Base-by-base conservation (phyloP, 2,888 invertebrate species). In the Micropterix aruncella region DNA sequence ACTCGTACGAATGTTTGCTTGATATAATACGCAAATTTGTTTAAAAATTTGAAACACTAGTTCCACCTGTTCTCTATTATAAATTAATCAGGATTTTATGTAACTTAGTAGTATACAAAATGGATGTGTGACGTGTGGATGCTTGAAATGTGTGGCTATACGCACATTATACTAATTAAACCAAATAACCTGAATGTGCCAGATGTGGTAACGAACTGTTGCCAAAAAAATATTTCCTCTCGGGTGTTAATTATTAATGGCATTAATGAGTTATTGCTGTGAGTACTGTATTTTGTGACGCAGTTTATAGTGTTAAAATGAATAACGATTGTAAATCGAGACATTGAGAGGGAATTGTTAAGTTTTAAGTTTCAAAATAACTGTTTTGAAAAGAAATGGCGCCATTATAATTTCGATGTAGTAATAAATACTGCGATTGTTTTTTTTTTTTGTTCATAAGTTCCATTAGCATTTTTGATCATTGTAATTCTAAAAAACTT, bases 151-250 rank as follows among this genome's bases (percentile, higher is more conserved):
- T n/a, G n/a, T n/a, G n/a, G n/a, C n/a, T n/a, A n/a, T n/a, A n/a
- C n/a, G n/a, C n/a, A n/a, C n/a, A n/a, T 27, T 27, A 27, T 27
- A 27, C 12, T 27, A 27, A 27, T 12, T 27, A 27, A 27, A 27
- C 27, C 27, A 27, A 27, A 27, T n/a, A 27, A 27, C 27, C 5
- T 38, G 37, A 43, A 43, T 43, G 43, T 43, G 43, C 43, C 43
- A 43, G 38, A 43, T 43, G 19, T 39, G 43, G 43, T 43, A 38
- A 43, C 43, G 19, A 18, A 19, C 16, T 43, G 43, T 43, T 43
- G 43, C 43, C 43, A 43, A 43, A 43, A n/a, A n/a, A 43, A 39
- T 43, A 36, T 43, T 37, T 18, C 37, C 37, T 43, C 27, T 27
- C 27, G 12, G 27, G 27, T 27, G 27, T 27, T 41, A 43, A 36